Percentiles rank a stretch among this genome's conserved stretches.
Evolutionary conservation across 2,113 vertebrate species (phyloP).

Genomic region (Peromyscus maniculatus): DNA sequence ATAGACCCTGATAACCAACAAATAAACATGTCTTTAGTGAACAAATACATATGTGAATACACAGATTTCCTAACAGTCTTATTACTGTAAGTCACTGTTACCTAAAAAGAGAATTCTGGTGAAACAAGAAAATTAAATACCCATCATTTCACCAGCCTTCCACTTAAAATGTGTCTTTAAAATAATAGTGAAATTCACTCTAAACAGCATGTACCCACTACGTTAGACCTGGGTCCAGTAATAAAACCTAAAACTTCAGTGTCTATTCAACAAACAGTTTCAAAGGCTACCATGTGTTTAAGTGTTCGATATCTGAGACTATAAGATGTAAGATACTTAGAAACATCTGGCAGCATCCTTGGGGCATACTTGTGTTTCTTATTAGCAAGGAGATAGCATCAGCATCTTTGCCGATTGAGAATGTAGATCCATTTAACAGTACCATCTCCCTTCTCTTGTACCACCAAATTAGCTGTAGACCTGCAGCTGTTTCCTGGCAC

Average conservation of each 20-base stretch:
- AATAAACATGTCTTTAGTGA: slow-evolving; percentile 20
- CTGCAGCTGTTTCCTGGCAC: slow-evolving; percentile 6
- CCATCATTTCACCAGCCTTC: not conserved
- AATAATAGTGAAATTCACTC: slow-evolving; percentile 13
- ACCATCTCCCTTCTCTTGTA: not conserved
- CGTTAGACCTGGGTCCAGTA: not conserved
- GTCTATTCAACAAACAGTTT: not conserved
- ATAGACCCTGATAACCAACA: not conserved
- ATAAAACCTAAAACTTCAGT: not conserved
- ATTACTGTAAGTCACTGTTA: not conserved
- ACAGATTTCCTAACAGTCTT: not conserved
- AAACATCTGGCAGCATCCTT: slow-evolving; percentile 33
- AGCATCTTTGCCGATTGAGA: not conserved
- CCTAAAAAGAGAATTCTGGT: slow-evolving; percentile 36
- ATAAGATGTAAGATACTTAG: not conserved
- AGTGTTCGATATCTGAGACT: not conserved
- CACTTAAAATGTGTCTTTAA: slow-evolving; percentile 24
- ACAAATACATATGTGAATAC: not conserved
- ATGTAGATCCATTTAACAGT: not conserved
- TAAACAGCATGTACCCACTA: not conserved
- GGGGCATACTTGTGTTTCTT: not conserved
- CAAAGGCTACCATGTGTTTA: slow-evolving; percentile 26
- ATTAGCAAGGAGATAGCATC: not conserved
- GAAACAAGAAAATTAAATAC: not conserved
- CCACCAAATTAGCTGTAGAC: not conserved